phyloP scores from a whole-genome alignment of 2,888 invertebrate genomes.

The Lasius fuliginosus region DNA sequence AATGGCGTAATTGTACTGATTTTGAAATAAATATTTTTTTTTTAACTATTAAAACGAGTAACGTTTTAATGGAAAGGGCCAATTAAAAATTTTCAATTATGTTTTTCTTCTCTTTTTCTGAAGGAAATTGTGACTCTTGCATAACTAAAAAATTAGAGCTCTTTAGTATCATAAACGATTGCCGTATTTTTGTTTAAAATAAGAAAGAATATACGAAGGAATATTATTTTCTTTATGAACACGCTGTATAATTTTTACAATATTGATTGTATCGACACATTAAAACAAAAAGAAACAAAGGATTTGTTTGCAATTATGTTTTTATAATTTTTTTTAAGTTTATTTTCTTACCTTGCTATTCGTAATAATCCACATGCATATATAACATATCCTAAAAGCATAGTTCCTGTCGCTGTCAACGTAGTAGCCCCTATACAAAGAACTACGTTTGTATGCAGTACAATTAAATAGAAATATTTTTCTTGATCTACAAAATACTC shows the following conservation, averaged over 20 bases:
- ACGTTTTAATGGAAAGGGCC: too few species aligned
- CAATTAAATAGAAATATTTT: slow-evolving; percentile 21
- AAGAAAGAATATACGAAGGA: too few species aligned
- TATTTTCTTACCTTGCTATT: slow-evolving; percentile 6
- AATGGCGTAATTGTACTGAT: too few species aligned
- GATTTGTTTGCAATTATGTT: background rate
- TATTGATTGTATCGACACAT: background rate
- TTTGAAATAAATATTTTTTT: too few species aligned
- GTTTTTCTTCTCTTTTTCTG: too few species aligned
- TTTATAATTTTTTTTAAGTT: background rate
- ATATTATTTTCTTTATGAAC: too few species aligned
- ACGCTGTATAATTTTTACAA: background rate
- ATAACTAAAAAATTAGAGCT: too few species aligned
- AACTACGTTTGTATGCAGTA: background rate
- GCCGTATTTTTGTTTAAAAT: too few species aligned
- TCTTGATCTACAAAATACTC: slow-evolving; percentile 9
- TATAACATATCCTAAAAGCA: background rate
- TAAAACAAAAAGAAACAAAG: background rate
- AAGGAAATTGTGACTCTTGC: too few species aligned
- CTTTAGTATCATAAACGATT: too few species aligned
- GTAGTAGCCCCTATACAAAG: background rate
- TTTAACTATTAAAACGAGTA: too few species aligned
- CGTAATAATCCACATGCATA: slow-evolving; percentile 7
- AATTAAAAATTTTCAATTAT: too few species aligned
- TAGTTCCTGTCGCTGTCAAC: background rate